Percentiles rank a stretch among this genome's conserved stretches.
These are phyloP conservation scores for Bungarus multicinctus DNA, from an alignment of 2,113 vertebrate genomes.

Conservation along the genomic window DNA sequence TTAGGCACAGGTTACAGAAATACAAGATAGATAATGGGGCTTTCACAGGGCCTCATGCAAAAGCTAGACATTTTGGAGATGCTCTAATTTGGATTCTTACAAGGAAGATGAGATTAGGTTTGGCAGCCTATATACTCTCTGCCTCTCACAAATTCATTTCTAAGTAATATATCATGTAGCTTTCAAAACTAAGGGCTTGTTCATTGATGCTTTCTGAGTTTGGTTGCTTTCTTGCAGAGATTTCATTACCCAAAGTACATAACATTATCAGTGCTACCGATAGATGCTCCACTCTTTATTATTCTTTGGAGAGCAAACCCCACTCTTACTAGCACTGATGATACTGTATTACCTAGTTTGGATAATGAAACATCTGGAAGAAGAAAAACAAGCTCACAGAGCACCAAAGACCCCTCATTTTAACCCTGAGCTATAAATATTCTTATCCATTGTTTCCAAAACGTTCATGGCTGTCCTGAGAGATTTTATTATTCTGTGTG, in stretches of 20 bases:
- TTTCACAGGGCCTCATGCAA: neutral
- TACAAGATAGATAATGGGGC: neutral
- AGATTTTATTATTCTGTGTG: constrained; percentile 41
- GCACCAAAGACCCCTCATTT: neutral
- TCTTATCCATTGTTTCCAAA: constrained; percentile 24
- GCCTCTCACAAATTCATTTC: neutral
- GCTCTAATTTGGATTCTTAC: neutral
- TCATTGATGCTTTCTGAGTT: neutral
- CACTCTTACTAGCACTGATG: neutral
- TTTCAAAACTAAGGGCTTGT: constrained; percentile 24
- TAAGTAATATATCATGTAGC: constrained; percentile 34
- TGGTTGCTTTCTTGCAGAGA: neutral
- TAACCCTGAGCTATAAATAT: neutral
- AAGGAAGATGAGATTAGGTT: neutral
- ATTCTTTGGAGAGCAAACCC: neutral
- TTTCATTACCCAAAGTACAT: neutral
- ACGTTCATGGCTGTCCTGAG: constrained; percentile 32
- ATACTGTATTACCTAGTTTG: neutral
- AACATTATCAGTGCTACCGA: neutral
- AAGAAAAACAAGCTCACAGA: neutral
- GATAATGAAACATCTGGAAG: neutral
- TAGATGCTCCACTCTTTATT: neutral
- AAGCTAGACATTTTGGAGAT: neutral
- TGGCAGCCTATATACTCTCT: neutral
- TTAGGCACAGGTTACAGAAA: neutral